Evolutionary conservation across 2,888 invertebrate genomes (phyloP).

Genomic region (Lithophane leautieri): DNA sequence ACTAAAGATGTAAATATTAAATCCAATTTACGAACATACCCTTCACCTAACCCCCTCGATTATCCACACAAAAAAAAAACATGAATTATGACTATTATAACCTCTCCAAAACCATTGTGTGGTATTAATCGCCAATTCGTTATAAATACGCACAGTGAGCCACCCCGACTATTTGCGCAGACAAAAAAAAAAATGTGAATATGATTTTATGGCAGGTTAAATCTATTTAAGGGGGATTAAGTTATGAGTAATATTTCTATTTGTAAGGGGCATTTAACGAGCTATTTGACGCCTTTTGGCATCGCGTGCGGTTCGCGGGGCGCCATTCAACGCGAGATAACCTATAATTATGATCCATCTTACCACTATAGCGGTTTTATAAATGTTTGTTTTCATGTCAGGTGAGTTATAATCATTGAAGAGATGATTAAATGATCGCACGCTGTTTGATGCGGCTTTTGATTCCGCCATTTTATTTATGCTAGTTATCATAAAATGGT

Average conservation of each 20-base stretch:
- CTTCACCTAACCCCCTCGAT: constrained; percentile 83
- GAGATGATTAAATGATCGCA: constrained; percentile 74
- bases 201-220: constrained; percentile 90
- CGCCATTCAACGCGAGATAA: constrained; percentile 73
- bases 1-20: constrained; percentile 89
- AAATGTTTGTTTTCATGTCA: constrained; percentile 85
- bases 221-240: constrained; percentile 89
- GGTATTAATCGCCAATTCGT: constrained; percentile 84
- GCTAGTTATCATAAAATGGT: constrained; percentile 64
- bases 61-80: constrained; percentile 82
- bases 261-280: constrained; percentile 87
- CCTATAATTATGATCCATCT: constrained; percentile 82
- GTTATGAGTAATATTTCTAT: constrained; percentile 89
- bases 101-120: constrained; percentile 84
- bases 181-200: constrained; percentile 85
- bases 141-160: constrained; percentile 82
- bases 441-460: constrained; percentile 69
- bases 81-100: constrained; percentile 89
- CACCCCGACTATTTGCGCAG: constrained; percentile 84
- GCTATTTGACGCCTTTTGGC: constrained; percentile 87
- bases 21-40: constrained; percentile 88
- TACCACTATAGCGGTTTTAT: constrained; percentile 73
- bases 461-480: constrained; percentile 68
- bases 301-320: constrained; percentile 82
- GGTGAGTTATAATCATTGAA: constrained; percentile 78